A percentile compares a stretch with the other conserved stretches of the same genome.
Conservation (phyloP, 2,888 invertebrate species). For the Andrena praecox region DNA sequence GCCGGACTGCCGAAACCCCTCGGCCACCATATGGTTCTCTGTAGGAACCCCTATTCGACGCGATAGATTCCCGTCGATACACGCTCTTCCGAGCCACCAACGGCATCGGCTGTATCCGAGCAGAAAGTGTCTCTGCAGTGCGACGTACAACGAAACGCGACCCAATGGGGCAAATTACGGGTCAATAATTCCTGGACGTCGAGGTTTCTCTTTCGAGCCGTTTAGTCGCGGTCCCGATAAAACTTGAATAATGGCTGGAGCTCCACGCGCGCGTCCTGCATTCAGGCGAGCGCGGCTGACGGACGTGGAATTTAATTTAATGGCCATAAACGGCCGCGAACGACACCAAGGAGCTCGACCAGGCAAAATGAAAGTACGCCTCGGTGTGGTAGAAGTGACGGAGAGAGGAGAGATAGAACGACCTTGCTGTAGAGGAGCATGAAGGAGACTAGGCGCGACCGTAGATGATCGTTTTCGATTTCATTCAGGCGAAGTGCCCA, state of each 20-base stretch:
- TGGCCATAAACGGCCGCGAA: constrained; percentile 71
- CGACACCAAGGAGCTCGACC: constrained; percentile 47
- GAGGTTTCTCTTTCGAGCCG: constrained; percentile 40
- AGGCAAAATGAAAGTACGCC: constrained; percentile 71
- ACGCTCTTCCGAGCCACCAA: not conserved
- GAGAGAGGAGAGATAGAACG: constrained; percentile 57
- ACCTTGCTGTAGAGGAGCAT: constrained; percentile 68
- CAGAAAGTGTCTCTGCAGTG: not conserved
- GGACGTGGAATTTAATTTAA: constrained; percentile 75
- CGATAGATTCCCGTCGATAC: not conserved
- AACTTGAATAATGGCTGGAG: constrained; percentile 48
- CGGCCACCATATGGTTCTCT: not conserved
- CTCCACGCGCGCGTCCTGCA: constrained; percentile 13
- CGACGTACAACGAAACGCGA: constrained; percentile 1
- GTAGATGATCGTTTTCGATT: constrained; percentile 77
- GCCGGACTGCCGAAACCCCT: constrained; percentile 18
- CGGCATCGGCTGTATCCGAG: not conserved
- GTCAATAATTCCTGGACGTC: constrained; percentile 17
- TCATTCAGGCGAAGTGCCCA: constrained; percentile 60
- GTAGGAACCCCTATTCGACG: not conserved
- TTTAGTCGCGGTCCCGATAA: constrained; percentile 46
- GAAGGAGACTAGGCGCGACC: constrained; percentile 64
- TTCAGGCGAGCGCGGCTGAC: constrained; percentile 57
- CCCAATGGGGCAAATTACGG: constrained; percentile 16
- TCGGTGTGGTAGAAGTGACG: not conserved